These are phyloP conservation scores for Acanthis flammea DNA, from an alignment of 2,797 vertebrate species.

Conservation along the genomic window DNA sequence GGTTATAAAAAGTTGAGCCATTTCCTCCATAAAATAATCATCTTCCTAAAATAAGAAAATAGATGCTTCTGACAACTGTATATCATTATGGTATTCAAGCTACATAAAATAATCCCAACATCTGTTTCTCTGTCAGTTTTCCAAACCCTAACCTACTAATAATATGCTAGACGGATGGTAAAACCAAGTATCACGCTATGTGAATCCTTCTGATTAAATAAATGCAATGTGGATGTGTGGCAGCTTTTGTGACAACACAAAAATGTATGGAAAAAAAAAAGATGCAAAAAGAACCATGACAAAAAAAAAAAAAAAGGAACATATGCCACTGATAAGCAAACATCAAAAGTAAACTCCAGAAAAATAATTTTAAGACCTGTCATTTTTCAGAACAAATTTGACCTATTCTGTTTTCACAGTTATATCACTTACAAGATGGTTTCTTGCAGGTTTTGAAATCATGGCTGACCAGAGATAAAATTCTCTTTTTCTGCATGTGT, in stretches of 20 bases:
- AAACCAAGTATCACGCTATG: slow-evolving; percentile 24
- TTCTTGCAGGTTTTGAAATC: not conserved
- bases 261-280: slow-evolving; percentile 8
- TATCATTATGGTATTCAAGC: slow-evolving; percentile 52
- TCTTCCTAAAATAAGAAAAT: slow-evolving; percentile 55
- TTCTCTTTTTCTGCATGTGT: not conserved
- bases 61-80: slow-evolving; percentile 55
- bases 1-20: slow-evolving; percentile 3
- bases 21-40: slow-evolving; percentile 45
- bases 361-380: not conserved
- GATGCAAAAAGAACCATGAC: not conserved
- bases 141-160: slow-evolving; percentile 63
- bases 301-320: not conserved
- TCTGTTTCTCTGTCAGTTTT: slow-evolving; percentile 72
- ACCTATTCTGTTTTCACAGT: not conserved
- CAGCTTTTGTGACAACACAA: slow-evolving; percentile 45
- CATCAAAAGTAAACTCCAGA: slow-evolving; percentile 21
- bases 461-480: not conserved
- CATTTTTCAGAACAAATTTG: not conserved
- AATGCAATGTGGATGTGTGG: slow-evolving; percentile 22
- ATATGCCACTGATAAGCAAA: slow-evolving; percentile 26
- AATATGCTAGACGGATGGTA: slow-evolving; percentile 37
- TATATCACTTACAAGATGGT: not conserved
- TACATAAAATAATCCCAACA: slow-evolving; percentile 61
- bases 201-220: slow-evolving; percentile 34